Percentiles rank a stretch among this genome's conserved stretches.
phyloP scores from a whole-genome alignment of 2,113 vertebrate species.

The Sigmodon hispidus region DNA sequence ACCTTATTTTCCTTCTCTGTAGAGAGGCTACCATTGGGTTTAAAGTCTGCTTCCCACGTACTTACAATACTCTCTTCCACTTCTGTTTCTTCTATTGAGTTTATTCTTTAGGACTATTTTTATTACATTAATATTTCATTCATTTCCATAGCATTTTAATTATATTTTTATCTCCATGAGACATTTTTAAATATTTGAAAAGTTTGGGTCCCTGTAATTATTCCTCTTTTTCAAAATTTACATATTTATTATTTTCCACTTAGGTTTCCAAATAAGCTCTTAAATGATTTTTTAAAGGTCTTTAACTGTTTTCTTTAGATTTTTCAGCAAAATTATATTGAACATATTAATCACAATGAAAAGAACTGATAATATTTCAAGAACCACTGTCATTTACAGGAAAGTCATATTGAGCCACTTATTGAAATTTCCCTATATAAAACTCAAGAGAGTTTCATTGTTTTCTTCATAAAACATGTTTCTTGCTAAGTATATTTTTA shows the following conservation, averaged over 20 bases:
- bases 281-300: slow-evolving; percentile 29
- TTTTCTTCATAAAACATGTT: slow-evolving; percentile 41
- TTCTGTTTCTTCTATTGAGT: slow-evolving; percentile 31
- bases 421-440: background rate
- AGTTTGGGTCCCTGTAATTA: background rate
- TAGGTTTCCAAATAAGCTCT: slow-evolving; percentile 28
- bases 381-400: background rate
- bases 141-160: slow-evolving; percentile 38
- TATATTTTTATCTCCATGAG: slow-evolving; percentile 25
- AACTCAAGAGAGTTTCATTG: background rate
- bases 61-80: slow-evolving; percentile 1
- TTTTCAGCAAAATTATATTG: slow-evolving; percentile 41
- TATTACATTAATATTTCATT: slow-evolving; percentile 34
- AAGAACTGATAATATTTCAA: slow-evolving; percentile 9
- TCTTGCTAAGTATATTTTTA: slow-evolving; percentile 37
- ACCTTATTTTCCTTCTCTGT: background rate
- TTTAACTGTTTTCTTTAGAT: slow-evolving; percentile 38
- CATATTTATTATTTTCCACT: background rate
- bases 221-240: slow-evolving; percentile 38
- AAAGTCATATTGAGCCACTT: background rate
- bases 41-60: background rate
- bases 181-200: slow-evolving; percentile 48
- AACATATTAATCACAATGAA: slow-evolving; percentile 29
- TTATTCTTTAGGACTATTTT: slow-evolving; percentile 49
- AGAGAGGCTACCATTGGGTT: background rate